These are phyloP conservation scores for Danio choprae DNA, from an alignment of 2,797 vertebrate species.

Conservation along the genomic window DNA sequence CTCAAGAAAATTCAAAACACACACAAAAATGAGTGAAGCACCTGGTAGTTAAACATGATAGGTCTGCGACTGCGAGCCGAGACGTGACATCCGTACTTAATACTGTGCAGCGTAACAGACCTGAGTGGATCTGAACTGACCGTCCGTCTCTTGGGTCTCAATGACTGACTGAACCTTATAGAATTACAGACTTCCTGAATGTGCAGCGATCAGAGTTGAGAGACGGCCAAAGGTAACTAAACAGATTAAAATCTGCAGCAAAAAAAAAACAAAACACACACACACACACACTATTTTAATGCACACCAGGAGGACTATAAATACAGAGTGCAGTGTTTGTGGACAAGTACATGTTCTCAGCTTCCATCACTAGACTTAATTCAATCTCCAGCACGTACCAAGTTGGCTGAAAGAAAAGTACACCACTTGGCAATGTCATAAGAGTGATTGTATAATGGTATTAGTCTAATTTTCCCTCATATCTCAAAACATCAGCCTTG, in stretches of 20 bases:
- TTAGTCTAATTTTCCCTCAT: slow-evolving; percentile 7
- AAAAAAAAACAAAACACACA: not conserved
- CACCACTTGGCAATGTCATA: not conserved
- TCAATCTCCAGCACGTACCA: not conserved
- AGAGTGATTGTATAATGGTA: slow-evolving; percentile 6
- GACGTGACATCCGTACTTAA: slow-evolving; percentile 18
- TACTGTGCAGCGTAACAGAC: slow-evolving; percentile 30
- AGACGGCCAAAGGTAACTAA: slow-evolving; percentile 18
- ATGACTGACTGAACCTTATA: slow-evolving; percentile 36
- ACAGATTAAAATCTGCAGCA: slow-evolving; percentile 14
- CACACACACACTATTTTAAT: not conserved
- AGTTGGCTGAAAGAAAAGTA: slow-evolving; percentile 10
- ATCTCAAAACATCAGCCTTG: slow-evolving; percentile 25
- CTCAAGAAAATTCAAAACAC: not conserved
- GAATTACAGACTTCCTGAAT: slow-evolving; percentile 45
- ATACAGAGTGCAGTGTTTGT: slow-evolving; percentile 2
- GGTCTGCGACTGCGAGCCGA: slow-evolving; percentile 14
- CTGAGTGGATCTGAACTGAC: slow-evolving; percentile 5
- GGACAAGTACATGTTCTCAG: slow-evolving; percentile 15
- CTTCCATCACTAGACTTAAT: slow-evolving; percentile 17
- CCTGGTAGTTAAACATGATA: slow-evolving; percentile 26
- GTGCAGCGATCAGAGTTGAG: slow-evolving; percentile 6
- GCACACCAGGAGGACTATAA: slow-evolving; percentile 2
- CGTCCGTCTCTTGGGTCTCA: not conserved
- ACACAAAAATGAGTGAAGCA: not conserved